Conservation (phyloP, 2,797 vertebrate genomes). For the Microctenopoma lineatum region DNA sequence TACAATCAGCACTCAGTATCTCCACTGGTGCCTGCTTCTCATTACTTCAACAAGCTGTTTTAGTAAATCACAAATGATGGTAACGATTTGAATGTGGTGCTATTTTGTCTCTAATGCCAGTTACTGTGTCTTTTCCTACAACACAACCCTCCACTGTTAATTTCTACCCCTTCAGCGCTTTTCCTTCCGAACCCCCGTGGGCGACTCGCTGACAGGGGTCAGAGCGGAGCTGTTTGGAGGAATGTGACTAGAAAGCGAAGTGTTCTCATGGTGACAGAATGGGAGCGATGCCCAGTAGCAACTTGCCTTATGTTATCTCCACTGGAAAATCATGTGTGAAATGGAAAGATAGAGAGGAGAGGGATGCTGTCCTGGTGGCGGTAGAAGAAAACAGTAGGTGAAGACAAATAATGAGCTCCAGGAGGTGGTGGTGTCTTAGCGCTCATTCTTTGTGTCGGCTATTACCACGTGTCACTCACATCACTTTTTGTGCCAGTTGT, state of each 20-base stretch:
- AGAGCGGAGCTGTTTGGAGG: slow-evolving; percentile 27
- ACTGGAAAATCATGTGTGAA: slow-evolving; percentile 34
- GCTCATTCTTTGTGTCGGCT: slow-evolving; percentile 32
- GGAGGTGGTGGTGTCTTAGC: slow-evolving; percentile 6
- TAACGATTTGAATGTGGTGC: neutral
- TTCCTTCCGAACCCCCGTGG: slow-evolving; percentile 6
- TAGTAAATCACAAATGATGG: neutral
- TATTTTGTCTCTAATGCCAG: neutral
- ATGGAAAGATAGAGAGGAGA: neutral
- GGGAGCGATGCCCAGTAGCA: slow-evolving; percentile 32
- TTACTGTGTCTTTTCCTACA: neutral
- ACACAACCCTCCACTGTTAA: neutral
- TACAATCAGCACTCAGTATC: neutral
- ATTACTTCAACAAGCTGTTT: neutral
- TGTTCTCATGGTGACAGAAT: slow-evolving; percentile 67
- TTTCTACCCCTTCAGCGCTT: neutral
- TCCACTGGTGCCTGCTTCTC: neutral
- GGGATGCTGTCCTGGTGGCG: neutral
- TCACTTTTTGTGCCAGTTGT: slow-evolving; percentile 45
- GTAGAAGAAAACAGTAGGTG: slow-evolving; percentile 6
- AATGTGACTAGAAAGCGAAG: slow-evolving; percentile 34
- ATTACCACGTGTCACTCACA: slow-evolving; percentile 58
- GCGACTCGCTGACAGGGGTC: slow-evolving; percentile 49
- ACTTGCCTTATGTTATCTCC: slow-evolving; percentile 27
- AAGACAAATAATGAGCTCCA: slow-evolving; percentile 39